Base-by-base conservation (phyloP, 2,797 vertebrate genomes). In the Tapera naevia region DNA sequence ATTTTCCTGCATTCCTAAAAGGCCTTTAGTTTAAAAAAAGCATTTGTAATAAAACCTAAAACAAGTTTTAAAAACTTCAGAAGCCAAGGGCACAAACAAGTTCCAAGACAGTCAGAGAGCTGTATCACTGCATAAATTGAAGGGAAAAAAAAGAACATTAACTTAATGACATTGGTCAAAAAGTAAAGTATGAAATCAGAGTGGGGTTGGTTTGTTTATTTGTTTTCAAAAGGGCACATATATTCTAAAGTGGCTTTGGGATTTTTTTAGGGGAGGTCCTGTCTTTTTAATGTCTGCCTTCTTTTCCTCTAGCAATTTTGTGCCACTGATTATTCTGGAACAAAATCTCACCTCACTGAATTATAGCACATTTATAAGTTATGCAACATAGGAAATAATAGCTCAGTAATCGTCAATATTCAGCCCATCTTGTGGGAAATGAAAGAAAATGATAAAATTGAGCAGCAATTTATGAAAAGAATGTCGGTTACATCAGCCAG, bases 1-100 rank as follows among this genome's bases (percentile, higher is more conserved):
- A 96, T 97, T 96, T 95, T 97, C 92, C 86, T 87, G 91, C 95
- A 97, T 97, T 97, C 93, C 95, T 97, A 87, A 96, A 95, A 91
- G 95, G 93, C 96, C 86, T 97, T 94, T 82, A 78, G 57, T 96
- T 95, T 95, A 50, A 91, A 89, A 92, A 94, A 94, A 82, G 85
- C 81, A 85, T 94, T 95, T 94, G 69, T 94, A 95, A 97, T 95
- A 97, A 96, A 95, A 96, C 21, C 80, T 96, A 91, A 96, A 92
- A 94, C 91, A 96, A 95, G 86, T 88, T 94, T 92, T 74, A 54
- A 94, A 90, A 96, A 84, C 37, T 96, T 93, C 67, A 94, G 86
- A 91, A 96, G 79, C 93, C 93, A 91, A 92, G 58, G 93, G 72
- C 65, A 88, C 71, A 89, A 92, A 90, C 27, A 93, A 92, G 70